A percentile compares a stretch with the other conserved stretches of the same genome.
Conservation (phyloP, 2,888 invertebrate genomes). For the Troglohyphantes excavatus region DNA sequence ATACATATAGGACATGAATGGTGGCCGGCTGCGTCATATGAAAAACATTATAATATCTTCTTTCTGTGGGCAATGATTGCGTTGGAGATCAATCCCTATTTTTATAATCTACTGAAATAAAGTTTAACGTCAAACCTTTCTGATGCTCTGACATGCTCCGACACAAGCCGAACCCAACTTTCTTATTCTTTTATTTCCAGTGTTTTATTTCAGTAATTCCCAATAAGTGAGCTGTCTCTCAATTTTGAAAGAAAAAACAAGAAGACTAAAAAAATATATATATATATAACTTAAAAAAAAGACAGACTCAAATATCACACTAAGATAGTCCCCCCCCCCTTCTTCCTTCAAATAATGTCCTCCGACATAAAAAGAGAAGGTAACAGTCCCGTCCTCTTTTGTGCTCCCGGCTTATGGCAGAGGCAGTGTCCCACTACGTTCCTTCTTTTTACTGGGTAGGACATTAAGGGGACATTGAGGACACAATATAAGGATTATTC, state of each 20-base stretch:
- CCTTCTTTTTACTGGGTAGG: constrained; percentile 59
- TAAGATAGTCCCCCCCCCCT: constrained; percentile 24
- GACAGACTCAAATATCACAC: constrained; percentile 17
- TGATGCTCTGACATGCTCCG: too few relatives aligned
- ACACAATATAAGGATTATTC: constrained; percentile 78
- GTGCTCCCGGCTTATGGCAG: constrained; percentile 61
- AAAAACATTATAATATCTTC: too few relatives aligned
- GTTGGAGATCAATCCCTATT: too few relatives aligned
- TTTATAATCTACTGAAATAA: too few relatives aligned
- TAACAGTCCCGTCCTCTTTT: constrained; percentile 50
- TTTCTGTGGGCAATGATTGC: too few relatives aligned
- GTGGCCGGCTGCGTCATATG: too few relatives aligned
- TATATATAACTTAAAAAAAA: not conserved
- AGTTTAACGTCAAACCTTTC: too few relatives aligned
- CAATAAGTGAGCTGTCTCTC: not conserved
- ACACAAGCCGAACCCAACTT: too few relatives aligned
- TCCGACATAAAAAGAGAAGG: not conserved
- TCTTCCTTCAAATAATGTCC: constrained; percentile 38
- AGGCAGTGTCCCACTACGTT: constrained; percentile 56
- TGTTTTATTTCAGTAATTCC: not conserved
- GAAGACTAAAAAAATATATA: not conserved
- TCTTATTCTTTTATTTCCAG: too few relatives aligned
- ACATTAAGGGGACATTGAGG: constrained; percentile 77
- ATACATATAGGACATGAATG: too few relatives aligned
- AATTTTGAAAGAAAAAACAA: not conserved